These are phyloP conservation scores for Condylura cristata DNA, from an alignment of 2,113 vertebrate genomes.

Conservation along the genomic window DNA sequence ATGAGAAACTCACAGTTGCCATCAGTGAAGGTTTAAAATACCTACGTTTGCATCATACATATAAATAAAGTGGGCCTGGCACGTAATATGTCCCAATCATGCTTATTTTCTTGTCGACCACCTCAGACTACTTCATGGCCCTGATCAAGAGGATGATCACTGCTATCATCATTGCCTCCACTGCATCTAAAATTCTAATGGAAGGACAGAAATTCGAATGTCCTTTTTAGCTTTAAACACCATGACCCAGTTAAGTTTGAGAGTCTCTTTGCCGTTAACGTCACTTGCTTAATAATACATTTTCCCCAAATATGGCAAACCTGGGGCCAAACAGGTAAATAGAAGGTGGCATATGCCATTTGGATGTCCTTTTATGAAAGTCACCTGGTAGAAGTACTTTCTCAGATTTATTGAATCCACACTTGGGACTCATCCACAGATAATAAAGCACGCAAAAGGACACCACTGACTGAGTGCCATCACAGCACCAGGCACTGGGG, in stretches of 20 bases:
- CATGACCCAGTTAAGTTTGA: background rate
- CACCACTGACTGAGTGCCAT: background rate
- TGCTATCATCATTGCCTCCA: background rate
- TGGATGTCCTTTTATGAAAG: background rate
- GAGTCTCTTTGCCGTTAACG: constrained; percentile 2
- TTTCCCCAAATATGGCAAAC: background rate
- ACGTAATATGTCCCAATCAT: background rate
- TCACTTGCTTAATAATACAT: constrained; percentile 7
- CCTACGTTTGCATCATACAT: background rate
- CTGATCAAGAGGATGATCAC: background rate
- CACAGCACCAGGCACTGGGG: fast-evolving
- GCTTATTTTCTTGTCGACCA: background rate
- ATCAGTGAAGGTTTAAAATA: background rate
- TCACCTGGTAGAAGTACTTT: background rate
- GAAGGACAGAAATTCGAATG: background rate
- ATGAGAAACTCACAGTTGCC: background rate
- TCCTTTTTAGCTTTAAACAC: background rate
- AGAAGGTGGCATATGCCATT: background rate
- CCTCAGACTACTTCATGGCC: background rate
- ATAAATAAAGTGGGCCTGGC: background rate
- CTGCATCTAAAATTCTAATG: background rate
- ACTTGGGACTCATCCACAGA: background rate
- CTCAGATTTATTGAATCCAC: background rate
- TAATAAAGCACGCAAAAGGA: background rate
- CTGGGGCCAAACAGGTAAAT: background rate